Evolutionary conservation across 2,888 invertebrate species (phyloP), one percentile per base, ranked within the genome.

Genomic region (Leptinotarsa rubiginosa): DNA sequence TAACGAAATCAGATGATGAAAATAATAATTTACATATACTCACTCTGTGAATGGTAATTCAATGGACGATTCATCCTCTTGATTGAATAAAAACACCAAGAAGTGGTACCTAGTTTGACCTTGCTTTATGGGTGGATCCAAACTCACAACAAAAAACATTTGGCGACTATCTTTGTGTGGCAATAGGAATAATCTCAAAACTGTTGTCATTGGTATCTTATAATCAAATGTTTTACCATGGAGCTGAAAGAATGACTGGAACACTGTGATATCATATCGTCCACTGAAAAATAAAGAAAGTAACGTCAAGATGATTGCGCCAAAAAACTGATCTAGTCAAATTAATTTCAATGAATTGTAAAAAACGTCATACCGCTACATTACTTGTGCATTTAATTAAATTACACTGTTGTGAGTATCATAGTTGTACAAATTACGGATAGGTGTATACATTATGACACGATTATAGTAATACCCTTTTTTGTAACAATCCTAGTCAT

Each of bases 181-280:
- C 69, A 99, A 89, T 49, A 99, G 89, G 86, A 99, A 99, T 18
- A 99, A 89, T 10, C 99, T 92, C 18, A 98, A 89, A 4, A 99
- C 98, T 0, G 98, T 98, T 0, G 96, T 96, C 93, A 97, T 96
- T 0, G 99, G 98, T 82, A 99, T 99, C 89, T 99, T 99, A 90
- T 99, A 99, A 89, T 99, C 99, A 86, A 98, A 99, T 0, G 99
- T 99, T 91, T 99, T 99, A 84, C 97, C 97, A 85, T 97, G 97
- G 75, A 97, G 91, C 88, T 97, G 96, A 83, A 97, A 93, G 87
- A 97, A 97, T 0, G 95, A 91, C 69, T 96, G 95, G 88, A 96
- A 98, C 75, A 98, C 93, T 89, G 97, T 98, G 88, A 98, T 96
- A 87, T 97, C 97, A 86, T 98, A 98, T 80, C 97, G 96, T 90